A percentile compares a stretch with the other conserved stretches of the same genome.
phyloP scores from a whole-genome alignment of 1,140 invertebrate species.

The Calliphora vicina region DNA sequence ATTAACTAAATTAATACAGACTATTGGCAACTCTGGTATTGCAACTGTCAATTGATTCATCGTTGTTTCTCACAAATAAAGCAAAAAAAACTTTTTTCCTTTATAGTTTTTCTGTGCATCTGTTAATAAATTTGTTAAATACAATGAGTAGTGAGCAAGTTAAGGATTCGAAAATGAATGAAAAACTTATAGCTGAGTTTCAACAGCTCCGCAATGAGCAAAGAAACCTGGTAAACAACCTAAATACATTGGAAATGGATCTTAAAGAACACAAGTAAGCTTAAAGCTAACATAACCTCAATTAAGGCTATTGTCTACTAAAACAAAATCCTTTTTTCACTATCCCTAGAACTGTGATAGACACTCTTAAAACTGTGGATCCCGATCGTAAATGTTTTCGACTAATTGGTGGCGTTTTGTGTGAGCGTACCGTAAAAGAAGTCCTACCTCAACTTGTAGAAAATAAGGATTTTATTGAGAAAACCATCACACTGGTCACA shows the following conservation, averaged over 20 bases:
- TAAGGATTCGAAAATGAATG: constrained; percentile 66
- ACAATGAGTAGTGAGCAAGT: constrained; percentile 62
- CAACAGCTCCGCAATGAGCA: constrained; percentile 88
- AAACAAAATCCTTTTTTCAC: constrained; percentile 7
- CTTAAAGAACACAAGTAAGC: constrained; percentile 94
- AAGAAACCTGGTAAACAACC: constrained; percentile 81
- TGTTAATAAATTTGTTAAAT: constrained; percentile 37
- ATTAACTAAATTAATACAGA: too few relatives aligned
- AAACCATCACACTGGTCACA: constrained; percentile 79
- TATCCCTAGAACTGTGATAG: constrained; percentile 86
- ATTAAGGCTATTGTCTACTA: constrained; percentile 28
- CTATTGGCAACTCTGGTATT: neutral
- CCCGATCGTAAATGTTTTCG: constrained; percentile 89
- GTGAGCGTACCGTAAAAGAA: constrained; percentile 91
- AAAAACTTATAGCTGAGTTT: constrained; percentile 87
- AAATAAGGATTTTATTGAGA: constrained; percentile 84
- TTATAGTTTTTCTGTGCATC: constrained; percentile 6
- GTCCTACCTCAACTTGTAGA: constrained; percentile 83
- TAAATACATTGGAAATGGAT: constrained; percentile 91
- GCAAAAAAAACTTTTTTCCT: neutral
- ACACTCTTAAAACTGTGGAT: constrained; percentile 88
- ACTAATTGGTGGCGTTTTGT: constrained; percentile 91
- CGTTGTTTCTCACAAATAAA: neutral
- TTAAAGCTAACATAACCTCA: constrained; percentile 38
- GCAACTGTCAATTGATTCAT: neutral